A percentile compares a stretch with the other conserved stretches of the same genome.
Evolutionary conservation across 1,140 invertebrate species (phyloP).

Genomic region (Rhopalosiphum padi): DNA sequence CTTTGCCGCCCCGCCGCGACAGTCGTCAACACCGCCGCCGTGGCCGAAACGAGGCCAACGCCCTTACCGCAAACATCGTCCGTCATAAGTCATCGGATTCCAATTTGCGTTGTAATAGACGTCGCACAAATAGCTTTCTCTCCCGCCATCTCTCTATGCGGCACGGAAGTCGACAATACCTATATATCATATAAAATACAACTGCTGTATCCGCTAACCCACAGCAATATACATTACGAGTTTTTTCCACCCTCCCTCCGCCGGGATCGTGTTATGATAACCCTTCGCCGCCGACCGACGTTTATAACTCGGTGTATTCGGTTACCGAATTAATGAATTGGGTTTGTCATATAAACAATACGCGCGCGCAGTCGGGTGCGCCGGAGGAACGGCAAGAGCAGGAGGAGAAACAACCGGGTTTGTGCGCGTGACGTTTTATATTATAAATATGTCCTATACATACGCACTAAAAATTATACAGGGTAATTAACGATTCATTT

Average conservation of each 20-base stretch:
- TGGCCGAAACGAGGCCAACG: conserved; percentile 20
- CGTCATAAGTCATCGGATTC: conserved; percentile 51
- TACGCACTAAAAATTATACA: not conserved
- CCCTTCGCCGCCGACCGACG: not conserved
- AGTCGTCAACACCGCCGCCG: not conserved
- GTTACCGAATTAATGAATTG: conserved; percentile 56
- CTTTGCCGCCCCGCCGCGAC: not conserved
- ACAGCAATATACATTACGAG: not conserved
- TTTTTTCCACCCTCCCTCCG: not conserved
- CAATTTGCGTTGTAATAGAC: conserved; percentile 33
- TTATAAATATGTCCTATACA: not conserved
- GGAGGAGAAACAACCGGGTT: not conserved
- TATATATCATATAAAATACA: not conserved
- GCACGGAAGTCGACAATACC: not conserved
- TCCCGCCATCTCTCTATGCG: not conserved
- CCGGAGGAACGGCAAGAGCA: not conserved
- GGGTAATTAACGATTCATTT: not conserved
- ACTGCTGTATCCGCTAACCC: not conserved
- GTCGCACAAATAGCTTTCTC: not conserved
- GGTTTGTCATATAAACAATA: conserved; percentile 18
- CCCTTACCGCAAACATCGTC: conserved; percentile 49
- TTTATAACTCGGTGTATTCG: conserved; percentile 32
- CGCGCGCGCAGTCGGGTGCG: too few relatives aligned
- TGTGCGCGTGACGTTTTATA: not conserved
- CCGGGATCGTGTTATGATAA: conserved; percentile 1